These are phyloP conservation scores for Epinephelus malabaricus DNA, from an alignment of 2,797 vertebrate genomes.

Conservation along the genomic window DNA sequence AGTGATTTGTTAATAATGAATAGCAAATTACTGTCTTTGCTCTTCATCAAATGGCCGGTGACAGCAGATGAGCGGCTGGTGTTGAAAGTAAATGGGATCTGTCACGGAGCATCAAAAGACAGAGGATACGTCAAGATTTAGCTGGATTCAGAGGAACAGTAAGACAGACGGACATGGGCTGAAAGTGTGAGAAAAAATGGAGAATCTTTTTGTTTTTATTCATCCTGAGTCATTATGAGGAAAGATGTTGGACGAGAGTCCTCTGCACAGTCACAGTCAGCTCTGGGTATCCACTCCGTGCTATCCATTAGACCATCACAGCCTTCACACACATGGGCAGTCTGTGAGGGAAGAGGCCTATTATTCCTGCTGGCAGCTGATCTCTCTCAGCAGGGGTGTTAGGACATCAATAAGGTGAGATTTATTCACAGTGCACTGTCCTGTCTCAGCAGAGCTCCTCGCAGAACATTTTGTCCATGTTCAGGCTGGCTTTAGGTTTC, in stretches of 20 bases:
- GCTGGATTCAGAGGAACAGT: constrained; percentile 14
- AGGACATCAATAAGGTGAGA: constrained; percentile 35
- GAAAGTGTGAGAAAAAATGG: neutral
- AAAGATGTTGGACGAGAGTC: constrained; percentile 25
- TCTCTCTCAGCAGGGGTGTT: constrained; percentile 38
- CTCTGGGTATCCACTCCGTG: constrained; percentile 16
- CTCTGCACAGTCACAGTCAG: constrained; percentile 13
- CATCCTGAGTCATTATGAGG: constrained; percentile 39
- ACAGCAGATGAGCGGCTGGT: constrained; percentile 61
- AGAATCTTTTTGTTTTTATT: constrained; percentile 29
- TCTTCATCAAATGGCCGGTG: constrained; percentile 68
- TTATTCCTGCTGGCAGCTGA: constrained; percentile 51
- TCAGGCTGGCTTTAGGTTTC: neutral
- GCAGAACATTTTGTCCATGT: neutral
- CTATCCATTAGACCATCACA: constrained; percentile 19
- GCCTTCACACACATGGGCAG: constrained; percentile 35
- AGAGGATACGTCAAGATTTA: constrained; percentile 21
- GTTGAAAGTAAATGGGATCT: constrained; percentile 70
- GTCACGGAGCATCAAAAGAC: constrained; percentile 56
- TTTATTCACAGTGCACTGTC: constrained; percentile 29
- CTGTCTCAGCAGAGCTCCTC: constrained; percentile 5
- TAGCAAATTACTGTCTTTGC: constrained; percentile 70
- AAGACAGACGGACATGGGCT: constrained; percentile 1
- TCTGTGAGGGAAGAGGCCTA: constrained; percentile 37
- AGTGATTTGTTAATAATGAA: constrained; percentile 73